phyloP scores from a whole-genome alignment of 2,113 vertebrate genomes.

The Rhea pennata region DNA sequence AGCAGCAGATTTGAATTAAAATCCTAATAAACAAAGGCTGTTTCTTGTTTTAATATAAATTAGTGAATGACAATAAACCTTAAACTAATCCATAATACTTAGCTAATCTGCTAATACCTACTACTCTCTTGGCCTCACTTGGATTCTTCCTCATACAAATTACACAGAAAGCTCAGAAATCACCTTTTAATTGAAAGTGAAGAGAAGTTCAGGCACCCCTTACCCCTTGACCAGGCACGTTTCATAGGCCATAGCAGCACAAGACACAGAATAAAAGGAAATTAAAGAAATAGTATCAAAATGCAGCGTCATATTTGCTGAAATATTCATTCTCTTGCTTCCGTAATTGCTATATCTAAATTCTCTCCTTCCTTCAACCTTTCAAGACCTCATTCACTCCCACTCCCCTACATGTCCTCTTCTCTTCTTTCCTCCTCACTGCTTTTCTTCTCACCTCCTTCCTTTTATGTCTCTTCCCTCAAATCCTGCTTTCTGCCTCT shows the following conservation, averaged over 20 bases:
- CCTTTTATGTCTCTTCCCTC: not conserved
- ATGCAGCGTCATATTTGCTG: not conserved
- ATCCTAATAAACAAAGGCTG: not conserved
- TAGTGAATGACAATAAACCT: not conserved
- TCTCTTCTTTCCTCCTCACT: not conserved
- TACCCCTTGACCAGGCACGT: not conserved
- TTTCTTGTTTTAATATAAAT: not conserved
- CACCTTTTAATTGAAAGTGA: not conserved
- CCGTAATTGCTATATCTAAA: not conserved
- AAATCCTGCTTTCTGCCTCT: not conserved
- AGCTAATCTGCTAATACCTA: not conserved
- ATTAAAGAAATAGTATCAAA: not conserved
- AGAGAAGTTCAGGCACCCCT: not conserved
- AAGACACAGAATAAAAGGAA: not conserved
- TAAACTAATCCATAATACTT: not conserved
- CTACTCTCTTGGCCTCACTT: not conserved
- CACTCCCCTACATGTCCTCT: rapidly evolving
- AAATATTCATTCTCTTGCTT: not conserved
- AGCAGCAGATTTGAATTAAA: not conserved
- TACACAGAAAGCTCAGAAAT: not conserved
- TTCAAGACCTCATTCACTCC: not conserved
- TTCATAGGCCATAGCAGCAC: not conserved
- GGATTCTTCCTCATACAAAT: not conserved
- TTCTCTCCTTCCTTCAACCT: not conserved
- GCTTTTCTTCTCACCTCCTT: not conserved